Evolutionary conservation across 2,113 vertebrate genomes (phyloP).

Genomic region (Scatophagus argus): DNA sequence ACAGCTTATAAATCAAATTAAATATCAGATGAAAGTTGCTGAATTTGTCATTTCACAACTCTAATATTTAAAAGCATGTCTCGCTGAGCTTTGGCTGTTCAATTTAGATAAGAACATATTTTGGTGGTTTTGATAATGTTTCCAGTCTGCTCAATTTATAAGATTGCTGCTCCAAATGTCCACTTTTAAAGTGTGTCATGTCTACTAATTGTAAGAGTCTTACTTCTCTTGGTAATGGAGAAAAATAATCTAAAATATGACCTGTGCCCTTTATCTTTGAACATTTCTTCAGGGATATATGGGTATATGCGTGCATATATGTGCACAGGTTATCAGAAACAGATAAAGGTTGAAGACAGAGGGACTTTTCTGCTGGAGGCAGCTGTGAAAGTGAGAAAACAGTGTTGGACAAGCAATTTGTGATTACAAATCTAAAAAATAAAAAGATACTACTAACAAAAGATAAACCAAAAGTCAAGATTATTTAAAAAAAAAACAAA

Average conservation of each 20-base stretch:
- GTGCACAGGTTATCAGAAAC: too few species aligned
- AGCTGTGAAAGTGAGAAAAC: too few species aligned
- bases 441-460: too few species aligned
- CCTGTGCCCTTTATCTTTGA: neutral
- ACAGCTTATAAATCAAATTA: conserved; percentile 68
- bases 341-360: too few species aligned
- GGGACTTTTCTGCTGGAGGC: too few species aligned
- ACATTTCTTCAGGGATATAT: neutral
- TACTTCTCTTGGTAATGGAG: conserved; percentile 11
- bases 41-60: conserved; percentile 55
- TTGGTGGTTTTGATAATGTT: conserved; percentile 47
- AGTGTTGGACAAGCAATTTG: neutral
- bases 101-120: conserved; percentile 73
- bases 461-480: too few species aligned
- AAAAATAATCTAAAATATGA: conserved; percentile 25
- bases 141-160: conserved; percentile 32
- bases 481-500: neutral
- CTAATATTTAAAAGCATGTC: conserved; percentile 51
- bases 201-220: conserved; percentile 32
- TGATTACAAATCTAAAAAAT: neutral
- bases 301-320: neutral
- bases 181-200: conserved; percentile 64
- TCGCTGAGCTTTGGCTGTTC: conserved; percentile 54
- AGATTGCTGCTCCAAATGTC: conserved; percentile 32
- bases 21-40: conserved; percentile 65